Evolutionary conservation across 2,797 vertebrate genomes (phyloP), one percentile per base, ranked within the genome.

Genomic region (Leptoclinus maculatus): DNA sequence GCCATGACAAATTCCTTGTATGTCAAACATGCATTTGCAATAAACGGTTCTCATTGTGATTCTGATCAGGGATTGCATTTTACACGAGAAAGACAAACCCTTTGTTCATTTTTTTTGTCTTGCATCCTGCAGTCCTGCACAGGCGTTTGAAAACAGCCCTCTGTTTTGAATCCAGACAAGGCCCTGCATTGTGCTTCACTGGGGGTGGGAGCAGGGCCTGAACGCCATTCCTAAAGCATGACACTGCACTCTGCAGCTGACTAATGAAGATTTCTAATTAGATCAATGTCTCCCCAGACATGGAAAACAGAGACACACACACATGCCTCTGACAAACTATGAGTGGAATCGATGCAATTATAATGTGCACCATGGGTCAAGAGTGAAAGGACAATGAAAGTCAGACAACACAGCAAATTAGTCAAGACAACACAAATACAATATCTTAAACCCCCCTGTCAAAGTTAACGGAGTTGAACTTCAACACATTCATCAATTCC

Each of bases 211-310:
- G 77, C 27, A 36, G 73, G 66, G 68, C 62, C 64, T 67, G 74
- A 83, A 74, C 83, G 82, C 83, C 92, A 92, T 94, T 94, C 93
- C 88, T 93, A 85, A 76, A 90, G 82, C 89, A 92, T 93, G 91
- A 93, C 90, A 90, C 88, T 79, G 87, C 85, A 79, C 88, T 90
- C 84, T 89, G 88, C 82, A 83, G 85, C 89, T 91, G 89, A 90
- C 89, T 93, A 93, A 94, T 94, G 91, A 90, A 92, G 88, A 91
- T 86, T 88, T 87, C 80, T 93, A 94, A 94, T 94, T 90, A 90
- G 91, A 93, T 94, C 90, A 92, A 80, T 84, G 88, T 90, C 89
- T 90, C 80, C 76, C 64, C 83, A 87, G 93, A 90, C 85, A 80
- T 76, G 74, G 83, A 91, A 91, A 91, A 92, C 86, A 88, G 84